phyloP scores from a whole-genome alignment of 2,888 invertebrate species.

The Eristalinus sepulchralis region DNA sequence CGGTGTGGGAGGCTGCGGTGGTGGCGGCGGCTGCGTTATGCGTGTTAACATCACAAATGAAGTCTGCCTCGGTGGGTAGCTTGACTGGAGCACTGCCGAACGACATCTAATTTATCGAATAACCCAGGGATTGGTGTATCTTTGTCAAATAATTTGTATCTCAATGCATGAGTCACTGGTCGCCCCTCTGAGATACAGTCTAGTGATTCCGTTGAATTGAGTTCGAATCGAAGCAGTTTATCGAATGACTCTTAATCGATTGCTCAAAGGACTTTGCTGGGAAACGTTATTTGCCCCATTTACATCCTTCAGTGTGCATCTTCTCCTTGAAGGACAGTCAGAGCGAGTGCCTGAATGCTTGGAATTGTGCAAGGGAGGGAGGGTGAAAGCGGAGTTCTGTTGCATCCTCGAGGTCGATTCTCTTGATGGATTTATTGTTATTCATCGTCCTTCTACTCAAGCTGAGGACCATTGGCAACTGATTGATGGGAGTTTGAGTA shows the following conservation, averaged over 20 bases:
- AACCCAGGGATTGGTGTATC: neutral
- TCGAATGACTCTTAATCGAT: conserved; percentile 11
- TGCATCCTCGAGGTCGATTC: neutral
- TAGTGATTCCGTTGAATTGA: neutral
- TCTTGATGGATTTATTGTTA: neutral
- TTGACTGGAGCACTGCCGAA: neutral
- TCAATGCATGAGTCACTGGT: neutral
- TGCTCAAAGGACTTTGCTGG: neutral
- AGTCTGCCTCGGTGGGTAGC: neutral
- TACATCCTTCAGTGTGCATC: neutral
- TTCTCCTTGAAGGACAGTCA: neutral
- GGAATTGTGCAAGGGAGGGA: neutral
- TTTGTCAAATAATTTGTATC: conserved; percentile 5
- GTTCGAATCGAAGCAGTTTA: neutral
- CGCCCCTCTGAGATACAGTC: neutral
- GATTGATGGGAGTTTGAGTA: neutral
- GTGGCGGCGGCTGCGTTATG: neutral
- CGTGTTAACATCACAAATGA: neutral
- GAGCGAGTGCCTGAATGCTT: neutral
- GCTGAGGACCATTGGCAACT: neutral
- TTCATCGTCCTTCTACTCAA: neutral
- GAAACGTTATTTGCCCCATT: neutral
- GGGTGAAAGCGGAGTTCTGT: neutral
- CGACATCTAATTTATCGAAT: neutral
- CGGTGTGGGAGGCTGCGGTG: neutral